Conservation (phyloP, 1,140 invertebrate genomes). For the Polyergus mexicanus region DNA sequence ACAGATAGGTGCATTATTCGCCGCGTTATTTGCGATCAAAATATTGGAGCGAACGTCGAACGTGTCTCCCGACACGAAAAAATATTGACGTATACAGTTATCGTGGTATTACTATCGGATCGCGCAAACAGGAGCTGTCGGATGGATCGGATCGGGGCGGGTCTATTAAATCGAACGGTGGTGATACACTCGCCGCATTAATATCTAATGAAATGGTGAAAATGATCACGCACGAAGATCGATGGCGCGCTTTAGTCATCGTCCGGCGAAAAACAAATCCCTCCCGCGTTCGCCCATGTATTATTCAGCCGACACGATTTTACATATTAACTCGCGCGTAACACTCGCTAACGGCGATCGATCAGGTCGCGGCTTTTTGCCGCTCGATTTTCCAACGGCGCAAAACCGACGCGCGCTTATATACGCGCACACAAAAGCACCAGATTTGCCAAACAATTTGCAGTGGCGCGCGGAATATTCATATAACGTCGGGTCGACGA, state of each 20-base stretch:
- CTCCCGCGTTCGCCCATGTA: neutral
- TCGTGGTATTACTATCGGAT: neutral
- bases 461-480: constrained; percentile 48
- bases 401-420: neutral
- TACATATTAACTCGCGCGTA: constrained; percentile 34
- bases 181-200: neutral
- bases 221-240: constrained; percentile 9
- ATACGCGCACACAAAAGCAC: too few species aligned
- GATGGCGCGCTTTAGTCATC: neutral
- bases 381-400: constrained; percentile 5
- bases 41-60: neutral
- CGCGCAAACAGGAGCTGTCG: neutral
- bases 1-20: neutral
- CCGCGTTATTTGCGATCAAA: neutral
- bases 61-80: neutral
- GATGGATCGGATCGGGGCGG: neutral
- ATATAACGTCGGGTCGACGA: neutral
- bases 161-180: neutral
- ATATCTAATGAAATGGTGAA: constrained; percentile 18
- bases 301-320: constrained; percentile 44
- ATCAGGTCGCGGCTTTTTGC: constrained; percentile 36
- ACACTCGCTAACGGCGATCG: constrained; percentile 22
- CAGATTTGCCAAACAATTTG: constrained; percentile 48
- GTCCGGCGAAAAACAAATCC: neutral
- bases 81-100: neutral